These are phyloP conservation scores for Tetragonula carbonaria DNA, from an alignment of 2,888 invertebrate species.

Conservation along the genomic window DNA sequence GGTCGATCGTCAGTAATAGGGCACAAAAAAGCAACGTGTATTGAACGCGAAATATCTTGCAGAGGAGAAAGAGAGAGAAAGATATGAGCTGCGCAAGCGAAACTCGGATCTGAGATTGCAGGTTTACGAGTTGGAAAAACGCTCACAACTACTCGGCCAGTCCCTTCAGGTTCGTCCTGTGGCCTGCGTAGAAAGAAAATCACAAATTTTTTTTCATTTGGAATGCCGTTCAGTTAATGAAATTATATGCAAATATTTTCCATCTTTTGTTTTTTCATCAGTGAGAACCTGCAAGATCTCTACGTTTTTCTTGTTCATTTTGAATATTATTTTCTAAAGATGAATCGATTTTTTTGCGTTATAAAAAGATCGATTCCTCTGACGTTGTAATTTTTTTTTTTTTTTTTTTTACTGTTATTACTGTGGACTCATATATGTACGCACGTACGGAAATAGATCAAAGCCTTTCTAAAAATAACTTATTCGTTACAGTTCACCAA, in stretches of 20 bases:
- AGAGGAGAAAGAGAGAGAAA: conserved; percentile 84
- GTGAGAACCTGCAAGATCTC: conserved; percentile 73
- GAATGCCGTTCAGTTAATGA: conserved; percentile 75
- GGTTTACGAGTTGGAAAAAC: conserved; percentile 84
- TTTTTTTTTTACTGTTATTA: conserved; percentile 21
- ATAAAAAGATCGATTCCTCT: conserved; percentile 43
- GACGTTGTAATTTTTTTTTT: conserved; percentile 19
- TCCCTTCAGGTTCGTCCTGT: conserved; percentile 84
- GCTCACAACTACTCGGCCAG: conserved; percentile 83
- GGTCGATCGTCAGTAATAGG: conserved; percentile 78
- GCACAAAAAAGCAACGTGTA: conserved; percentile 76
- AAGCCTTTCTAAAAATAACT: conserved; percentile 6
- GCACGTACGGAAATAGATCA: background rate
- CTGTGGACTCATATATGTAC: conserved; percentile 27
- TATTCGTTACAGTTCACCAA: conserved; percentile 3
- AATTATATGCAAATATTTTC: conserved; percentile 60
- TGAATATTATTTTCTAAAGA: conserved; percentile 41
- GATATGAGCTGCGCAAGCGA: conserved; percentile 84
- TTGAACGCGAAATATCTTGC: conserved; percentile 83
- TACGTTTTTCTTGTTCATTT: conserved; percentile 63
- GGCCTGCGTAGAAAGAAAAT: conserved; percentile 79
- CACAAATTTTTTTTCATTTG: conserved; percentile 73
- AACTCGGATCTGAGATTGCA: conserved; percentile 84
- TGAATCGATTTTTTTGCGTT: conserved; percentile 49
- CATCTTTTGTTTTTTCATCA: conserved; percentile 69